These are phyloP conservation scores for Salarias fasciatus DNA, from an alignment of 2,797 vertebrate genomes.

Conservation along the genomic window DNA sequence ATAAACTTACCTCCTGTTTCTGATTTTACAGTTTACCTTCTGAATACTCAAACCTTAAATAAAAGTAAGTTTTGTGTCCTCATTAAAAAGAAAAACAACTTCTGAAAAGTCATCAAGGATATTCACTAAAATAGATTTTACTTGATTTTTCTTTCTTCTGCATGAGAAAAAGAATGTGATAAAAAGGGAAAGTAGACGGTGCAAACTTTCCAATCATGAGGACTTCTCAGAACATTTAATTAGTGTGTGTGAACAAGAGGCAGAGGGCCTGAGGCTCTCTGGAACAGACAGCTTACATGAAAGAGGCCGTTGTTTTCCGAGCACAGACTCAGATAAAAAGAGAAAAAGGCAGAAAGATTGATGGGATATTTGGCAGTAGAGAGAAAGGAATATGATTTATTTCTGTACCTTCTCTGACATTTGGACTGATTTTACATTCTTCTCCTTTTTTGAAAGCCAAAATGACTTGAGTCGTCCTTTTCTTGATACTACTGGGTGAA, in stretches of 20 bases:
- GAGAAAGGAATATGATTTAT: constrained; percentile 62
- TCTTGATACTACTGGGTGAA: neutral
- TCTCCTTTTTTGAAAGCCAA: neutral
- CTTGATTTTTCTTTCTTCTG: too few species aligned
- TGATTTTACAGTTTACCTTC: neutral
- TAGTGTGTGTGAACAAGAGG: constrained; percentile 71
- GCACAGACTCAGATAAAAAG: constrained; percentile 78
- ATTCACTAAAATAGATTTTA: too few species aligned
- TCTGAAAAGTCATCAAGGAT: constrained; percentile 1
- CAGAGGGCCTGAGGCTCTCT: constrained; percentile 64
- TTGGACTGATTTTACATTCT: constrained; percentile 8
- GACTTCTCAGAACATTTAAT: constrained; percentile 78
- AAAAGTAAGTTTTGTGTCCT: constrained; percentile 37
- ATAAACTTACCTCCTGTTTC: neutral
- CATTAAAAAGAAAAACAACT: neutral
- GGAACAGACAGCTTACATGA: constrained; percentile 78
- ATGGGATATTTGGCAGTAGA: constrained; percentile 65
- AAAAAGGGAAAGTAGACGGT: constrained; percentile 22
- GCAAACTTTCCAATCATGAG: constrained; percentile 70
- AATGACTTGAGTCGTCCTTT: constrained; percentile 1
- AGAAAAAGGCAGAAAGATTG: constrained; percentile 68
- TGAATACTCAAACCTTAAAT: constrained; percentile 57
- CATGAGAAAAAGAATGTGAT: neutral
- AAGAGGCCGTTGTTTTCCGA: constrained; percentile 80
- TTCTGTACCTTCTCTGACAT: constrained; percentile 29